Evolutionary conservation across 2,113 vertebrate genomes (phyloP).

Genomic region (Macheiramphus alcinus): DNA sequence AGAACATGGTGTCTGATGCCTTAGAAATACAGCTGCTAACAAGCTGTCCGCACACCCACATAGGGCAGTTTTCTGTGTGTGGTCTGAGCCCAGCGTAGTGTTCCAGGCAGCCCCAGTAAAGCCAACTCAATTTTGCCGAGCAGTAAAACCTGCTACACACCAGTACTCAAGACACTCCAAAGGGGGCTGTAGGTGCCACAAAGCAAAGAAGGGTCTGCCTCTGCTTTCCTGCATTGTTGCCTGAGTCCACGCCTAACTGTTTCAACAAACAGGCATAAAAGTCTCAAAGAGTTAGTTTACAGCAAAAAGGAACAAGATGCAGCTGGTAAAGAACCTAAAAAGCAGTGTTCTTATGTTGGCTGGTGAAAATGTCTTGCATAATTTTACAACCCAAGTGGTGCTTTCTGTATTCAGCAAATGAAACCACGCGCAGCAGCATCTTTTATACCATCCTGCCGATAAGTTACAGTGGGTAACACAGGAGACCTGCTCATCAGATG

Average conservation of each 20-base stretch:
- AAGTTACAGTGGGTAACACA: not conserved
- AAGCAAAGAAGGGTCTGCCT: not conserved
- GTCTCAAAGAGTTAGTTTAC: not conserved
- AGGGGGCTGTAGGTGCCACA: not conserved
- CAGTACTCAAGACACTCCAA: not conserved
- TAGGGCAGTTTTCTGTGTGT: not conserved
- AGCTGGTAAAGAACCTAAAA: not conserved
- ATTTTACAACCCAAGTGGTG: not conserved
- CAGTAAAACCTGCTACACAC: not conserved
- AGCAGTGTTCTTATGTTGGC: fast-evolving
- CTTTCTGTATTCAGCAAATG: not conserved
- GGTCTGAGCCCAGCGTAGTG: not conserved
- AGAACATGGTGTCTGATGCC: not conserved
- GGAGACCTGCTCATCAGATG: not conserved
- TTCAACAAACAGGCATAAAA: not conserved
- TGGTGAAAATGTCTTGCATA: not conserved
- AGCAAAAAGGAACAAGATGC: not conserved
- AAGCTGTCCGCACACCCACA: not conserved
- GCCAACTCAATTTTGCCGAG: not conserved
- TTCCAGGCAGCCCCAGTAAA: not conserved
- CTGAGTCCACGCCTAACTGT: not conserved
- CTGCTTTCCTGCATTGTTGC: not conserved
- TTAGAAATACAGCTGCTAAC: not conserved
- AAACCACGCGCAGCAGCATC: not conserved
- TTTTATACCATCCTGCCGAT: not conserved